Percentiles rank a stretch among this genome's conserved stretches.
Conservation (phyloP, 2,797 vertebrate species). For the Onychomys leucogaster region DNA sequence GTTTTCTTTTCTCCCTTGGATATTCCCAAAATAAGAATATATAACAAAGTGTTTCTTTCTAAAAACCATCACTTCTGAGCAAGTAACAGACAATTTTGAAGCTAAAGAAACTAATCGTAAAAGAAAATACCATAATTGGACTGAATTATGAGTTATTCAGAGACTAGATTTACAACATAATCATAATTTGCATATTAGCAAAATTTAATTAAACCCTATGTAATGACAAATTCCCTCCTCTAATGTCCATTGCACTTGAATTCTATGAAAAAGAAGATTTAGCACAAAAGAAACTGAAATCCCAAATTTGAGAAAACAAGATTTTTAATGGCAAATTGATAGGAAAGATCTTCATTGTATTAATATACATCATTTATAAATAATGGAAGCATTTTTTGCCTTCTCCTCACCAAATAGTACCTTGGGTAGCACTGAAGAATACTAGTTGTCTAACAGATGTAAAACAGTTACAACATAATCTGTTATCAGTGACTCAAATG, state of each 20-base stretch:
- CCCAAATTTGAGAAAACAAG: conserved; percentile 30
- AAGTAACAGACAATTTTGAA: conserved; percentile 48
- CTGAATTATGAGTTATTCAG: conserved; percentile 2
- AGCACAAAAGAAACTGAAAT: not conserved
- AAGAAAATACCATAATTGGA: not conserved
- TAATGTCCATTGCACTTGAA: conserved; percentile 13
- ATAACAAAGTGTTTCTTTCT: conserved; percentile 20
- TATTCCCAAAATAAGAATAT: conserved; percentile 52
- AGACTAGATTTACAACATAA: conserved; percentile 12
- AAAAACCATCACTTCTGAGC: conserved; percentile 2
- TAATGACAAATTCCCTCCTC: conserved; percentile 19
- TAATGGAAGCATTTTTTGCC: not conserved
- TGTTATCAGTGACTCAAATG: not conserved
- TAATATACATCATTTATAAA: conserved; percentile 35
- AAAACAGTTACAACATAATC: not conserved
- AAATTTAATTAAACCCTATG: conserved; percentile 30
- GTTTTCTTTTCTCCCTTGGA: conserved; percentile 39
- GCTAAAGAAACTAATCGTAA: not conserved
- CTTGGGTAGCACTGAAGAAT: not conserved
- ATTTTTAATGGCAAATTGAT: not conserved
- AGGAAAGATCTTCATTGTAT: not conserved
- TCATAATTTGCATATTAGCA: conserved; percentile 24
- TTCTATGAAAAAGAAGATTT: not conserved
- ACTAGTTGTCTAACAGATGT: not conserved
- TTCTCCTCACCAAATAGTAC: not conserved